Evolutionary conservation across 2,888 invertebrate genomes (phyloP).

Genomic region (Lamproptera curius): DNA sequence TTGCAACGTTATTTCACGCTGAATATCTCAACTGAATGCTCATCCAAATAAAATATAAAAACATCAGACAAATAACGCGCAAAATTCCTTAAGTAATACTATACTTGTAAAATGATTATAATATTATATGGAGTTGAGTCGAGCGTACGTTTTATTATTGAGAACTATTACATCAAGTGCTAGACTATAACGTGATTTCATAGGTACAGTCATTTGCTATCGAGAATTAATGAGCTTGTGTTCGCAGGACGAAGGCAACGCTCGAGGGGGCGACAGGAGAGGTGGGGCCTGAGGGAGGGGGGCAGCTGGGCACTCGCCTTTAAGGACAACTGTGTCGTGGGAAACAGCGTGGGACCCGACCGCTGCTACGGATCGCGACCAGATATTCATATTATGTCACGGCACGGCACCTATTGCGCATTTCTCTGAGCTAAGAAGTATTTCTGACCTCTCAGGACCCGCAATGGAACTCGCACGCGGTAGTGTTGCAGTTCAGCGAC

Average conservation of each 20-base stretch:
- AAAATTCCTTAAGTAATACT: too few relatives aligned
- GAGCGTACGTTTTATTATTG: background rate
- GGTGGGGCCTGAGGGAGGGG: conserved; percentile 25
- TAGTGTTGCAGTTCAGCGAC: conserved; percentile 28
- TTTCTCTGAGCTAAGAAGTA: too few relatives aligned
- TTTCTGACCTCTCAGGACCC: background rate
- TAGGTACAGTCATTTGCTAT: conserved; percentile 7
- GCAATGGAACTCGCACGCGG: conserved; percentile 10
- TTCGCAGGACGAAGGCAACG: background rate
- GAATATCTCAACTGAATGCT: too few relatives aligned
- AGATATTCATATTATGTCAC: background rate
- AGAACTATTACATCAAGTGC: background rate
- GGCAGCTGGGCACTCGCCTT: conserved; percentile 35
- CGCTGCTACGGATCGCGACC: conserved; percentile 31
- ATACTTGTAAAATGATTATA: too few relatives aligned
- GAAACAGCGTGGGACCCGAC: conserved; percentile 44
- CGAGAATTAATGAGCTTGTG: conserved; percentile 9
- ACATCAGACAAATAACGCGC: too few relatives aligned
- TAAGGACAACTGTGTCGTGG: conserved; percentile 71
- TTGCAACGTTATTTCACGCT: too few relatives aligned
- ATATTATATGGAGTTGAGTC: too few relatives aligned
- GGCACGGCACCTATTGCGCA: conserved; percentile 13
- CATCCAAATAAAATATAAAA: too few relatives aligned
- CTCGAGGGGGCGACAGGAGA: background rate
- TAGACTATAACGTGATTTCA: background rate